Conservation (phyloP, 2,797 vertebrate genomes). For the Tragelaphus oryx region DNA sequence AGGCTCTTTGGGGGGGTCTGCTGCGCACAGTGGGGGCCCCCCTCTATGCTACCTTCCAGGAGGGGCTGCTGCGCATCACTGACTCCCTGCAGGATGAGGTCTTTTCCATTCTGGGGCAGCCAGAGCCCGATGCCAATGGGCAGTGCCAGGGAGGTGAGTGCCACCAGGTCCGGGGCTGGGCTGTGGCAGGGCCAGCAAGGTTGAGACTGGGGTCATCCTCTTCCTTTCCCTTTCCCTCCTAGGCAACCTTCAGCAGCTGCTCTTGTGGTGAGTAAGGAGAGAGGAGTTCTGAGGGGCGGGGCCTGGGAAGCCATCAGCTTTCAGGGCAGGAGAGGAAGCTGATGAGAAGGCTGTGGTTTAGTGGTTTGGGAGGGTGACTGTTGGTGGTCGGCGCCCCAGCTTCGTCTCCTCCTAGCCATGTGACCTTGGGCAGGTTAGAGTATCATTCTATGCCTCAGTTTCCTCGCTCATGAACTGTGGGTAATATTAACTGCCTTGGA, state of each 20-base stretch:
- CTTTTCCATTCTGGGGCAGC: conserved; percentile 84
- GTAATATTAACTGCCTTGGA: background rate
- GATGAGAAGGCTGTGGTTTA: background rate
- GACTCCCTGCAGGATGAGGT: conserved; percentile 88
- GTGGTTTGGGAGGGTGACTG: background rate
- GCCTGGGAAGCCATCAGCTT: background rate
- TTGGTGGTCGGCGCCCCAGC: background rate
- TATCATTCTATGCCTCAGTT: background rate
- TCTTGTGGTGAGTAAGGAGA: conserved; percentile 86
- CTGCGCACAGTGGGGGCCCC: conserved; percentile 87
- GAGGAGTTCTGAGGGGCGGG: background rate
- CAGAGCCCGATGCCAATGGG: conserved; percentile 81
- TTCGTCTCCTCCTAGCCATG: background rate
- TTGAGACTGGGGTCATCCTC: background rate
- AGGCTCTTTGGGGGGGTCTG: conserved; percentile 82
- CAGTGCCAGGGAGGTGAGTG: conserved; percentile 88
- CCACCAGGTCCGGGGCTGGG: conserved; percentile 16
- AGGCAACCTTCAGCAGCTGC: conserved; percentile 90
- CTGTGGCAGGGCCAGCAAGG: conserved; percentile 81
- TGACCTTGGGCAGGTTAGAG: background rate
- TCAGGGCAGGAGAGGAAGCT: background rate
- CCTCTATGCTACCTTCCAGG: conserved; percentile 86
- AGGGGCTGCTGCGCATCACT: conserved; percentile 86
- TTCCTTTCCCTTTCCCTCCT: conserved; percentile 61
- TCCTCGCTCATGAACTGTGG: background rate